Conservation (phyloP, 2,888 invertebrate genomes). For the Caenorhabditis imperialis region DNA sequence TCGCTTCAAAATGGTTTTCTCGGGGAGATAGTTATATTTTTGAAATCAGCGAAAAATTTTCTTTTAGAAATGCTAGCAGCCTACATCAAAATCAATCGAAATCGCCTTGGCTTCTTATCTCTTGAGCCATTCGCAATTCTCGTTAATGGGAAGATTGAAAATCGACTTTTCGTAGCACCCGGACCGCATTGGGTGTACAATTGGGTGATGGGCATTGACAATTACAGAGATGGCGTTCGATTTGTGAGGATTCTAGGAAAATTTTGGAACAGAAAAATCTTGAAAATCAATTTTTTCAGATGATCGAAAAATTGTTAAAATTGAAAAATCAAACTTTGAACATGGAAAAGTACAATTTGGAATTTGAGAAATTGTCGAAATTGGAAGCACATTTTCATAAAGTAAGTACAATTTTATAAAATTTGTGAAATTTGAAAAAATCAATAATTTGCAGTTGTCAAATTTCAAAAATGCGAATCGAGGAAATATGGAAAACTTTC, state of each 20-base stretch:
- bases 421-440: neutral
- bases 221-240: neutral
- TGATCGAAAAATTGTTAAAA: constrained; percentile 1
- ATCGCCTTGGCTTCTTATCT: constrained; percentile 10
- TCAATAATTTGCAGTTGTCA: neutral
- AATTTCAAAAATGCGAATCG: neutral
- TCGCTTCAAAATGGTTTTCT: no score
- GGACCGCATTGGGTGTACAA: constrained; percentile 18
- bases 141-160: neutral
- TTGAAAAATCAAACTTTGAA: constrained; percentile 11
- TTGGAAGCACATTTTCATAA: neutral
- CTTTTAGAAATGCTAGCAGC: constrained; percentile 26
- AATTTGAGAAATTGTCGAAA: constrained; percentile 1
- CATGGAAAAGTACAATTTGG: neutral
- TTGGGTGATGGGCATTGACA: neutral
- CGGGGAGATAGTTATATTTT: no score
- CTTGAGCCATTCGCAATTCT: constrained; percentile 10
- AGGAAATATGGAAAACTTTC: neutral
- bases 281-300: neutral
- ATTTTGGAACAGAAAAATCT: neutral
- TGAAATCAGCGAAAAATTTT: no score
- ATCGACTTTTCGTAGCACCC: constrained; percentile 2
- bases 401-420: constrained; percentile 2
- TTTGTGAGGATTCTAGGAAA: neutral
- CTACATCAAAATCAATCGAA: constrained; percentile 18